These are phyloP conservation scores for Eolophus roseicapilla DNA, from an alignment of 2,113 vertebrate species.

Conservation along the genomic window DNA sequence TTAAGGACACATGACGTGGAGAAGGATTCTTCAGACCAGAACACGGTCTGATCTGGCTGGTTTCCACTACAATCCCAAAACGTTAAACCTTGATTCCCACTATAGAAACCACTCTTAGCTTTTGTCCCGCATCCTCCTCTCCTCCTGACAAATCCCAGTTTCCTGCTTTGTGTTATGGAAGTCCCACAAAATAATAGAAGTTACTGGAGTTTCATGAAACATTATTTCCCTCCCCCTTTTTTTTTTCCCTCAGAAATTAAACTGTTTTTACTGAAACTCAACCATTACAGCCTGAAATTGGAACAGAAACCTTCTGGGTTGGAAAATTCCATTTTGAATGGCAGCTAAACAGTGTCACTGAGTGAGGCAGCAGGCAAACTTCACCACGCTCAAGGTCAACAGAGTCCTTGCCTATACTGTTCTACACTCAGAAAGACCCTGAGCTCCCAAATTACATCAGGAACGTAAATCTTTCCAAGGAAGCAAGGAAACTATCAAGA, in stretches of 20 bases:
- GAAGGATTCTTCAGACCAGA: not conserved
- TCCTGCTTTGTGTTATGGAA: not conserved
- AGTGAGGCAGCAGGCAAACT: not conserved
- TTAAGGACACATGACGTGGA: fast-evolving
- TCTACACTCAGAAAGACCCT: not conserved
- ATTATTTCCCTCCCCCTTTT: fast-evolving
- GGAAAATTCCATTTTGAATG: not conserved
- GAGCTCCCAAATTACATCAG: not conserved
- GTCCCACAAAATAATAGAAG: not conserved
- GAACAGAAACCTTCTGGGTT: not conserved
- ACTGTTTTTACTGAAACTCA: not conserved
- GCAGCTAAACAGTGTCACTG: not conserved
- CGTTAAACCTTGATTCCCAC: not conserved
- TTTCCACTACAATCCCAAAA: not conserved
- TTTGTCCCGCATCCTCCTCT: not conserved
- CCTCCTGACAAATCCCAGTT: not conserved
- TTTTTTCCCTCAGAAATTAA: not conserved
- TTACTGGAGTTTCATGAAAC: not conserved
- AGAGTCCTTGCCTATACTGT: not conserved
- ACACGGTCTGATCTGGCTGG: not conserved
- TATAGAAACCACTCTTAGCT: not conserved
- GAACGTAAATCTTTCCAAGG: not conserved
- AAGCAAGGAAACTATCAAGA: not conserved
- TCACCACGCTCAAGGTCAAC: not conserved
- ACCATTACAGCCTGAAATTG: not conserved